Conservation (phyloP, 2,113 vertebrate genomes). For the Myotis lucifugus region DNA sequence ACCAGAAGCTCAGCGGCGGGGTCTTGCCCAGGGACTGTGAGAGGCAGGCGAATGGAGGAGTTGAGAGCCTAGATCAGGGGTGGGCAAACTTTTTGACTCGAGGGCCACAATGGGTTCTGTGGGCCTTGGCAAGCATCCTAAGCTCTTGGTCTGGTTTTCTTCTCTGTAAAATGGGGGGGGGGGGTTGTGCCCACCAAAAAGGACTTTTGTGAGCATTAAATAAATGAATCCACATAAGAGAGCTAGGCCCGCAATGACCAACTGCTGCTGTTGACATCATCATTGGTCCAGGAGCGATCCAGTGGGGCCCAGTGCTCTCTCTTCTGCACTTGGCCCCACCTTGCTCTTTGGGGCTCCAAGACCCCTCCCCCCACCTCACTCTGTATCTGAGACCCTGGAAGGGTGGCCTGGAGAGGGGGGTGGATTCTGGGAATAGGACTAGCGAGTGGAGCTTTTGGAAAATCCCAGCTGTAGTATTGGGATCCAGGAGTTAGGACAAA, state of each 20-base stretch:
- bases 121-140: neutral
- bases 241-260: no score
- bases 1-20: neutral
- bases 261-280: rapidly evolving
- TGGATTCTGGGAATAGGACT: neutral
- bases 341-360: neutral
- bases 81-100: no score
- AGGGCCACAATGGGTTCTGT: no score
- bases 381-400: neutral
- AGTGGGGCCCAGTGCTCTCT: rapidly evolving
- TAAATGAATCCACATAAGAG: neutral
- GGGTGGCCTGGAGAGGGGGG: neutral
- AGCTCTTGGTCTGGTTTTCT: neutral
- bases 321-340: neutral
- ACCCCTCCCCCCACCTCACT: neutral
- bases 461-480: neutral
- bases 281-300: neutral
- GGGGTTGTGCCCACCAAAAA: neutral
- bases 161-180: neutral
- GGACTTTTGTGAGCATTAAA: neutral
- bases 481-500: neutral
- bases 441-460: neutral
- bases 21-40: neutral
- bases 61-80: neutral
- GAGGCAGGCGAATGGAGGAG: no score